phyloP scores from a whole-genome alignment of 2,113 vertebrate species.

The Pelvicachromis taeniatus region DNA sequence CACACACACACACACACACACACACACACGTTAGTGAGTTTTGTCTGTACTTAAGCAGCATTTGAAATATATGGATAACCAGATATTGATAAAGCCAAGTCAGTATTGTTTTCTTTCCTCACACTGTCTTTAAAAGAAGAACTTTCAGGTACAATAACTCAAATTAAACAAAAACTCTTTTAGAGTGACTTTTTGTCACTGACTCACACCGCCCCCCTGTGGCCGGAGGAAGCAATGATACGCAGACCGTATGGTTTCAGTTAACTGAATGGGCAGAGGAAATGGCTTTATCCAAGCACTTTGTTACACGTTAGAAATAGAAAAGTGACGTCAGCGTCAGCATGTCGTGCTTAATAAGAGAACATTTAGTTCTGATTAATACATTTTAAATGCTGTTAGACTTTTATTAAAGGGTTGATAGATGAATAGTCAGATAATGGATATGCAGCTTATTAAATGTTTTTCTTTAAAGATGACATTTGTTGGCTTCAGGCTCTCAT shows the following conservation, averaged over 20 bases:
- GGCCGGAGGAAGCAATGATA: neutral
- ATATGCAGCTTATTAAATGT: neutral
- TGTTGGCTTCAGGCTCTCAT: neutral
- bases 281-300: neutral
- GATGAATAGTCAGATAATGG: neutral
- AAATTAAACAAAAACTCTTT: neutral
- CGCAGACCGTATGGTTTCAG: neutral
- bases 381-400: neutral
- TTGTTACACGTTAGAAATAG: neutral
- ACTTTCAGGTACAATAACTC: neutral
- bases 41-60: neutral
- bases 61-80: neutral
- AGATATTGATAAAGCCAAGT: neutral
- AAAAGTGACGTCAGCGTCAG: neutral
- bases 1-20: neutral
- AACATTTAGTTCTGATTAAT: neutral
- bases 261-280: neutral
- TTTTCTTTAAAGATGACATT: neutral
- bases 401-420: neutral
- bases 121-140: neutral
- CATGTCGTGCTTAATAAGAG: neutral
- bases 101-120: neutral
- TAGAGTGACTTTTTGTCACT: neutral
- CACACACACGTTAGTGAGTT: neutral
- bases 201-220: constrained; percentile 34